A percentile compares a stretch with the other conserved stretches of the same genome.
phyloP scores from a whole-genome alignment of 2,797 vertebrate species.

The Liasis olivaceus region DNA sequence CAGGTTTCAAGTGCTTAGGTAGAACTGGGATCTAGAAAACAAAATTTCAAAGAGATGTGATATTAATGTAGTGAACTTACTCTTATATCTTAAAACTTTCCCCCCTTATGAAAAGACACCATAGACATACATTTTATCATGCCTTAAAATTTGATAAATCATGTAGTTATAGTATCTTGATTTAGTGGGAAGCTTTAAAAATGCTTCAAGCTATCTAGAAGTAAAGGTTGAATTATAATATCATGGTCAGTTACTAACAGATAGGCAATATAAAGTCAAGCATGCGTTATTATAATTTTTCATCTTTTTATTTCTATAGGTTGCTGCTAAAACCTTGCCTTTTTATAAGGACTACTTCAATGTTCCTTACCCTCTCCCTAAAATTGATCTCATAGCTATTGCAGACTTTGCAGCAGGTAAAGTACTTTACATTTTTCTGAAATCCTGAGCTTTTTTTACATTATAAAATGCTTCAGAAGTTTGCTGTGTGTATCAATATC shows the following conservation, averaged over 20 bases:
- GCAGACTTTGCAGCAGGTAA: conserved; percentile 99
- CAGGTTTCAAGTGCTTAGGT: not conserved
- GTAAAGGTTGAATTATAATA: not conserved
- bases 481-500: conserved; percentile 55
- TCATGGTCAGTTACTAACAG: not conserved
- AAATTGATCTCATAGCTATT: conserved; percentile 99
- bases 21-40: not conserved
- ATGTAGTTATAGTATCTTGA: not conserved
- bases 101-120: not conserved
- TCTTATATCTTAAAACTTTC: not conserved
- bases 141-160: not conserved
- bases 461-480: conserved; percentile 63
- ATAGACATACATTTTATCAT: not conserved
- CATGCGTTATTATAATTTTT: conserved; percentile 38
- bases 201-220: not conserved
- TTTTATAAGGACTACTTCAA: conserved; percentile 99
- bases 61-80: not conserved
- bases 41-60: not conserved
- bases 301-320: conserved; percentile 77
- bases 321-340: conserved; percentile 98
- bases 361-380: conserved; percentile 98
- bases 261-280: not conserved
- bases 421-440: conserved; percentile 72
- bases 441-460: conserved; percentile 56
- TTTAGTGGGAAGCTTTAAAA: not conserved